A percentile compares a stretch with the other conserved stretches of the same genome.
These are phyloP conservation scores for Callocephalon fimbriatum DNA, from an alignment of 2,113 vertebrate genomes.

Conservation along the genomic window DNA sequence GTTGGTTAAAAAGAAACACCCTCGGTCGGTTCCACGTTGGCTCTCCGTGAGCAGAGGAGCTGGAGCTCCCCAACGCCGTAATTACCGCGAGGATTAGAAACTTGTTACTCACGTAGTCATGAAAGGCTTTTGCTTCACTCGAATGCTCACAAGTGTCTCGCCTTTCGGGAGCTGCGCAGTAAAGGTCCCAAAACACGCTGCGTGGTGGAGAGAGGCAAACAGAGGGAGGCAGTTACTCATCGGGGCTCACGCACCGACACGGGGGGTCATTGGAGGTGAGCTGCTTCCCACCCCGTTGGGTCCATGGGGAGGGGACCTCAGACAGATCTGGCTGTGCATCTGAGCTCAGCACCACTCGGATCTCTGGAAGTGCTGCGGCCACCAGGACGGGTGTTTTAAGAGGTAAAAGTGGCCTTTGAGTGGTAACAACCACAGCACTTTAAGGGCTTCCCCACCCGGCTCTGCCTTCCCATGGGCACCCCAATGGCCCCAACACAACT, in stretches of 20 bases:
- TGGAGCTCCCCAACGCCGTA: constrained; percentile 64
- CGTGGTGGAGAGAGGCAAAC: constrained; percentile 20
- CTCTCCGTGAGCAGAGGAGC: constrained; percentile 16
- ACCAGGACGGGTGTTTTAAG: rapidly evolving
- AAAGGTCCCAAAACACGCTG: constrained; percentile 99
- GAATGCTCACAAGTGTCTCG: constrained; percentile 99
- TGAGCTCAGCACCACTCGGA: rapidly evolving
- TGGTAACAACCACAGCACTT: neutral
- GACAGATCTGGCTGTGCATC: rapidly evolving
- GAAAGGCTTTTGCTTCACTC: constrained; percentile 99
- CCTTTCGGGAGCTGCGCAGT: constrained; percentile 98
- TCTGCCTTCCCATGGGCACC: neutral
- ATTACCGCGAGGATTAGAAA: constrained; percentile 76
- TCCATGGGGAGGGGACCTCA: neutral
- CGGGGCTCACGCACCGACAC: neutral
- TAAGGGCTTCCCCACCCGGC: neutral
- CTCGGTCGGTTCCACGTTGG: neutral
- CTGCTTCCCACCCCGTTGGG: neutral
- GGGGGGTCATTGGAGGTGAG: neutral
- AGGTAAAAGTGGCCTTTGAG: neutral
- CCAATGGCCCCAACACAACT: neutral
- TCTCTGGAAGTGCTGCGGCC: neutral
- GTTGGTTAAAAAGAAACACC: neutral
- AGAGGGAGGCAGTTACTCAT: constrained; percentile 55
- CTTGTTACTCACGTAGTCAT: constrained; percentile 96